phyloP scores from a whole-genome alignment of 2,888 invertebrate species.

The Minunthozetes semirufus region DNA sequence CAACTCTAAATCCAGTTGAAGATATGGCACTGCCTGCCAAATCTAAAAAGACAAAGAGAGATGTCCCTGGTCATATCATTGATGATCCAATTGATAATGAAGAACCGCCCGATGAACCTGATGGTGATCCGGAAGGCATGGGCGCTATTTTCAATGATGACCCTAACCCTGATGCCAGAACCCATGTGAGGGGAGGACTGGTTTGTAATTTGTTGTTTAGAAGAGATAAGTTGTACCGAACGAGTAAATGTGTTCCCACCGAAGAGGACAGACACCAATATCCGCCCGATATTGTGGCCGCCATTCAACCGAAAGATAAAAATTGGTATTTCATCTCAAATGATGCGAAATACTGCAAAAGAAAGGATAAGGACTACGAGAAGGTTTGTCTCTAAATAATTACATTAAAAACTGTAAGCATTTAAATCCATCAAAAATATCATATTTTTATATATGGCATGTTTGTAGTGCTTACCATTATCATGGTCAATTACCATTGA shows the following conservation, averaged over 20 bases:
- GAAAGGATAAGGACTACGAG: neutral
- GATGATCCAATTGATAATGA: neutral
- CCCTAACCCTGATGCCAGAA: neutral
- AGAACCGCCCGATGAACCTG: neutral
- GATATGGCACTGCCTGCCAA: too few species aligned
- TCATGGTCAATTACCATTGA: too few species aligned
- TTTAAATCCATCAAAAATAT: too few species aligned
- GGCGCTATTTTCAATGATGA: constrained; percentile 3
- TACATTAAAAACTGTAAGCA: too few species aligned
- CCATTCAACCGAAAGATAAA: neutral
- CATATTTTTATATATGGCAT: neutral
- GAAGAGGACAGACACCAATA: constrained; percentile 1
- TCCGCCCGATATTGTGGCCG: constrained; percentile 15
- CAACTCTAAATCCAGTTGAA: too few species aligned
- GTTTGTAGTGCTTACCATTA: too few species aligned
- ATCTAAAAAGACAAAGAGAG: neutral
- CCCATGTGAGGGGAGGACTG: neutral
- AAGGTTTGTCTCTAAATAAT: too few species aligned
- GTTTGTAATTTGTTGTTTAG: constrained; percentile 7
- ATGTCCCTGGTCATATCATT: neutral
- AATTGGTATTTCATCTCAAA: neutral
- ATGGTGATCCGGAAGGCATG: neutral
- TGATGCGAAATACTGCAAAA: constrained; percentile 3
- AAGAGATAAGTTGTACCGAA: neutral
- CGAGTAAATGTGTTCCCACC: neutral